Base-by-base conservation (phyloP, 1,140 invertebrate species). In the Lethrus apterus region DNA sequence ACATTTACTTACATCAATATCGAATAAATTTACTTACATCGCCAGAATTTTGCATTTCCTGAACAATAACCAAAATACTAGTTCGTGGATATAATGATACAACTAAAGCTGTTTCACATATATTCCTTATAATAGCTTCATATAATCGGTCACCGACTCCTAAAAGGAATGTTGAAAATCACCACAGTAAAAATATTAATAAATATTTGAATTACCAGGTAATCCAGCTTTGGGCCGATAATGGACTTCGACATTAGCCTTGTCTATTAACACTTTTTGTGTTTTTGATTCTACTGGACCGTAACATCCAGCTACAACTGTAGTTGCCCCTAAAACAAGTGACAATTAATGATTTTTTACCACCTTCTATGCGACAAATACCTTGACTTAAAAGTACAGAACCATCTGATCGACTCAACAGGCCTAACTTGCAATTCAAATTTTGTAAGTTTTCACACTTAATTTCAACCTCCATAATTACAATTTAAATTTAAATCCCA, bases 41-140 rank as follows among this genome's bases (percentile, higher is more conserved):
- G 49, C 89, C 86, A 63, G 72, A 77, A 70, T 91, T 80, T 69
- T 93, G 83, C 54, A 93, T 69, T 72, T 94, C 90, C 70, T 94
- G 90, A 45, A 93, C 58, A 51, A 84, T 83, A 11, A 94, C 69
- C 7, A 76, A 77, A 49, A 93, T 79, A 14, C 80, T 74, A 4
- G 88, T 79, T 21, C 87, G 72, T 3, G 90, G 90, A 71, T 91
- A 82, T 13, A 87, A 61, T 38, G 74, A 68, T 0, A 78, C 69
- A 2, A 87, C 58, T 30, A 93, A 62, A 0, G 80, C 77, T 19
- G 79, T 68, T 64, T 91, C 84, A 66, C 84, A 85, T 2, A 83
- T 82, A 57, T 83, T 82, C 58, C 70, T 76, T 41, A 94, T 77
- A 14, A 84, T 75, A 41, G 76, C 73, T 70, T 93, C 90, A 44